These are phyloP conservation scores for Siniperca knerii DNA, from an alignment of 2,113 vertebrate genomes.

Conservation along the genomic window DNA sequence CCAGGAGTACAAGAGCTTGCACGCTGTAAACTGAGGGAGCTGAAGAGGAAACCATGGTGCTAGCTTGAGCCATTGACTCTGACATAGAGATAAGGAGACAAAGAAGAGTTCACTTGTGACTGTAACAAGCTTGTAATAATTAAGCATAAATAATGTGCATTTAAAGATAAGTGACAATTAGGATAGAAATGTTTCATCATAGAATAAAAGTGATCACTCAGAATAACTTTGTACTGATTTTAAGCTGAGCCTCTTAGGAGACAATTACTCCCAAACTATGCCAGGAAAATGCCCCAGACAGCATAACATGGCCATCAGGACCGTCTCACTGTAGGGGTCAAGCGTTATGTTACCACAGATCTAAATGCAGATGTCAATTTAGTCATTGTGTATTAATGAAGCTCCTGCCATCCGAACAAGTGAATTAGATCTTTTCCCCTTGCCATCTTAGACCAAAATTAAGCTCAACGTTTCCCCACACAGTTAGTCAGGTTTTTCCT, in stretches of 20 bases:
- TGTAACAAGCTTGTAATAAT: background rate
- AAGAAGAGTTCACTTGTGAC: background rate
- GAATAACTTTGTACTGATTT: background rate
- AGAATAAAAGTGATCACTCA: background rate
- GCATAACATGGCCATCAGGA: background rate
- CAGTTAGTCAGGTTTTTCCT: background rate
- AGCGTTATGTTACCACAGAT: background rate
- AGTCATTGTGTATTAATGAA: background rate
- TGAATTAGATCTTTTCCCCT: no score
- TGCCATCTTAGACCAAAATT: no score
- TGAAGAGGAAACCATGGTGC: constrained; percentile 94
- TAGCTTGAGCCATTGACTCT: constrained; percentile 86
- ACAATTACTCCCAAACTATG: background rate
- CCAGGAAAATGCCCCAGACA: background rate
- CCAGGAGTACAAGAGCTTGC: constrained; percentile 94
- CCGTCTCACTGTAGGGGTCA: background rate
- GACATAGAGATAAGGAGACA: background rate
- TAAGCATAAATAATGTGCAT: background rate
- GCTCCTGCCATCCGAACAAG: no score
- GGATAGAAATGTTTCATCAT: background rate
- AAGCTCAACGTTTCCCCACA: background rate
- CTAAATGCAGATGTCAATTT: background rate
- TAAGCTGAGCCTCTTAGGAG: background rate
- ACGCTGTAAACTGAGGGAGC: constrained; percentile 96
- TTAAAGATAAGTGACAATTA: background rate